Conservation (phyloP, 1,140 invertebrate genomes). For the Neodiprion pinetum region DNA sequence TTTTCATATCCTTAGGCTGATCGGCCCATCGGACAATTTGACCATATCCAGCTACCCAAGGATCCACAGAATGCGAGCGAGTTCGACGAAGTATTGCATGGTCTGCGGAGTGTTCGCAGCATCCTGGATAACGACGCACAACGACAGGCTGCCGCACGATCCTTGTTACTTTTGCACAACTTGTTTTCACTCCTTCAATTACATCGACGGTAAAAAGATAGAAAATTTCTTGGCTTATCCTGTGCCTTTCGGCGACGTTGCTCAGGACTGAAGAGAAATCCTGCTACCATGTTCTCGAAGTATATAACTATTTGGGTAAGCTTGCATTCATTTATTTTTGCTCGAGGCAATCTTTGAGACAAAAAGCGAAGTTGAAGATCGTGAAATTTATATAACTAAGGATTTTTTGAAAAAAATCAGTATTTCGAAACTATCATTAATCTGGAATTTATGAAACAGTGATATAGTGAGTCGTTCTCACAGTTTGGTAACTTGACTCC, state of each 20-base stretch:
- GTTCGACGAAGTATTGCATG: conserved; percentile 59
- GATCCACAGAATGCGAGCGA: conserved; percentile 56
- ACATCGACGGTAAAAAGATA: conserved; percentile 64
- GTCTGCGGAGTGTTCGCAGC: conserved; percentile 62
- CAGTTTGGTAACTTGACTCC: no score
- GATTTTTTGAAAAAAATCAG: no score
- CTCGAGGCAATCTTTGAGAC: no score
- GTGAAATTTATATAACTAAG: no score
- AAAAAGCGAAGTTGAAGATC: no score
- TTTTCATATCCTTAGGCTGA: conserved; percentile 56
- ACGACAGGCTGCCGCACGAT: conserved; percentile 69
- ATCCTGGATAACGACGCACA: conserved; percentile 68
- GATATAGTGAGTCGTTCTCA: no score
- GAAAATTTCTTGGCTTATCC: conserved; percentile 56
- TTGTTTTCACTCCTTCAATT: conserved; percentile 72
- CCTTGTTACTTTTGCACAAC: conserved; percentile 71
- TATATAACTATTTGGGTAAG: no score
- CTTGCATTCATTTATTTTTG: no score
- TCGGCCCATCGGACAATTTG: conserved; percentile 61
- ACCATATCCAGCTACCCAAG: conserved; percentile 61
- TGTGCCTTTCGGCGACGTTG: not conserved
- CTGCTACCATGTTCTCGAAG: no score
- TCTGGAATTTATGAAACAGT: no score
- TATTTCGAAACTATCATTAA: no score
- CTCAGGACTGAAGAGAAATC: not conserved